phyloP scores from a whole-genome alignment of 1,140 invertebrate species.

The Eciton burchellii region DNA sequence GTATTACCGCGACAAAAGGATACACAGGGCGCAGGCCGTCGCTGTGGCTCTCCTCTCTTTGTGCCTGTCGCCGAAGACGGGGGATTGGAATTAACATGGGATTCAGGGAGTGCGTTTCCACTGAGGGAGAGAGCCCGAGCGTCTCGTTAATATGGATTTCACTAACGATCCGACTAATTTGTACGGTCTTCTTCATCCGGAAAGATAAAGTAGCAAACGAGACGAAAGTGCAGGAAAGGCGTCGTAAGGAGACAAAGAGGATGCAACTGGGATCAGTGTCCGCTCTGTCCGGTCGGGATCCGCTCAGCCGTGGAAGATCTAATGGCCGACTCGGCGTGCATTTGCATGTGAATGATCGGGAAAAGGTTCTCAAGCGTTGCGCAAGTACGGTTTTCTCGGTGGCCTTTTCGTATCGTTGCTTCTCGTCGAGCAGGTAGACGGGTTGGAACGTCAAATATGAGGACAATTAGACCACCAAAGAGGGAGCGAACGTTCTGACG shows the following conservation, averaged over 20 bases:
- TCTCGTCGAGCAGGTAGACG: slow-evolving; percentile 26
- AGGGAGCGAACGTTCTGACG: slow-evolving; percentile 54
- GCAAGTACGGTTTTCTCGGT: neutral
- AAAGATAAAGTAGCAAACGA: slow-evolving; percentile 40
- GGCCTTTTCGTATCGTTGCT: too few species aligned
- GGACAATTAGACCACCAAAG: slow-evolving; percentile 59
- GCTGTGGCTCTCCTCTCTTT: slow-evolving; percentile 26
- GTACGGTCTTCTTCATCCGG: slow-evolving; percentile 38
- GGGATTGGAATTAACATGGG: slow-evolving; percentile 60
- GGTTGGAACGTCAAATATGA: slow-evolving; percentile 64
- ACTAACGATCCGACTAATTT: slow-evolving; percentile 65
- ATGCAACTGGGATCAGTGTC: slow-evolving; percentile 4
- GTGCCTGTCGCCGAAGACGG: slow-evolving; percentile 36
- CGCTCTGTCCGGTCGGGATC: slow-evolving; percentile 24
- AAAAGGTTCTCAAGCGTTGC: slow-evolving; percentile 61
- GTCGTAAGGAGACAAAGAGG: slow-evolving; percentile 48
- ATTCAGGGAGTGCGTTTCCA: slow-evolving; percentile 47
- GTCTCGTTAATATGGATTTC: slow-evolving; percentile 61
- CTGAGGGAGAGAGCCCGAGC: slow-evolving; percentile 39
- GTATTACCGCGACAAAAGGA: slow-evolving; percentile 59
- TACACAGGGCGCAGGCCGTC: slow-evolving; percentile 43
- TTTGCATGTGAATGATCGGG: slow-evolving; percentile 71
- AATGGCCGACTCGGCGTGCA: slow-evolving; percentile 61
- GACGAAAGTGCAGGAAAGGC: slow-evolving; percentile 28
- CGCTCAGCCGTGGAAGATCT: slow-evolving; percentile 34